Evolutionary conservation across 2,113 vertebrate genomes (phyloP), one percentile per base, ranked within the genome.

Genomic region (Amia ocellicauda): DNA sequence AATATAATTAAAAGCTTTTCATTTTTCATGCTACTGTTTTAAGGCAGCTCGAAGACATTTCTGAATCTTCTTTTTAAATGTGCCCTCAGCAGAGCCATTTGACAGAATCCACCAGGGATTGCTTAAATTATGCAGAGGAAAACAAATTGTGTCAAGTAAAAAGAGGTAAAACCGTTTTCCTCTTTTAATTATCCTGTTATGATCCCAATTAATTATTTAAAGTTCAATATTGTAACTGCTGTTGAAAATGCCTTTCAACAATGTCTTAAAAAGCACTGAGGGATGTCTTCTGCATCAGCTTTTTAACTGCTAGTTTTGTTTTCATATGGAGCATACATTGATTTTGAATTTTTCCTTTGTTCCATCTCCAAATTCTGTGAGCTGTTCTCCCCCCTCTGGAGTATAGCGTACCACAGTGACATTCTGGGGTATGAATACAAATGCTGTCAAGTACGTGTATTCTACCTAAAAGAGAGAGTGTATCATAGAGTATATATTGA

Each of bases 71-170:
- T 36, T 36, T 36, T 36, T 36, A 36, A 36, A 36, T 36, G 31
- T 36, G 31, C 5, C 31, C 11, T 36, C 31, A 36, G 31, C 5
- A 36, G 11, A 7, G 31, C 5, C 31, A 36, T 72, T 69, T 69
- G 50, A 75, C 22, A 62, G 66, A 43, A 73, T 73, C 75, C 74
- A 56, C 31, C 49, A 28, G 76, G 76, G 69, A 78, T 72, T 60
- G 49, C 64, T 72, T 83, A 45, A 84, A 80, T 84, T 83, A 87
- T 81, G 69, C 73, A 81, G 66, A 73, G 43, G 52, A 65, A 71
- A 62, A 71, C 71, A 82, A 80, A 80, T 68, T 80, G 68, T 76
- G 74, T 69, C 60, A 69, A 58, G 65, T 55, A 70, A 69, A 58
- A 69, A 74, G 80, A 80, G 73, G 72, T 70, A 62, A 63, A 65